Evolutionary conservation across 2,113 vertebrate species (phyloP), one percentile per base, ranked within the genome.

Genomic region (Oncorhynchus mykiss): DNA sequence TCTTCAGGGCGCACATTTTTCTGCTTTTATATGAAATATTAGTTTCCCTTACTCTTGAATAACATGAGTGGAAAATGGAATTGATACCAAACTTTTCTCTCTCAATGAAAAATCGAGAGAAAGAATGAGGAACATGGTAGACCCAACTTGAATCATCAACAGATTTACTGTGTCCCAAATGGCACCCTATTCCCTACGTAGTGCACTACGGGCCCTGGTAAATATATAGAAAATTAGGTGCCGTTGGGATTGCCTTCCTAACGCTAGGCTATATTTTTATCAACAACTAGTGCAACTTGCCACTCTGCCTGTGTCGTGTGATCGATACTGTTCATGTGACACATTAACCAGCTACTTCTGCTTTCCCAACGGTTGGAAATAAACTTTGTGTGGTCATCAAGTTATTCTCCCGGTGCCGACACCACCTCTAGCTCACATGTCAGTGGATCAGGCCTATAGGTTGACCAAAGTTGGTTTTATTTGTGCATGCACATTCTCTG

Each of bases 321-420:
- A 86, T 75, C 24, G 45, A 1, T 48, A 66, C 59, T 70, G 64
- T 73, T 77, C 88, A 84, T 84, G 82, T 87, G 88, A 90, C 74
- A 71, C 78, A 54, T 81, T 76, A 87, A 86, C 84, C 66, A 31
- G 27, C 65, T 51, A 16, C 29, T 22, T 31, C 27, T 67, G 29
- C 66, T 18, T 67, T 25, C 16, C 5, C 14, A 6, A 13, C 8
- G 14, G 8, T 34, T 18, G 31, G 18, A 31, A 34, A 18, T 67
- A 25, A 39, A 27, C 4, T 29, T 1, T 67, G 27, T 24, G n/a
- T 24, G n/a, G 29, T 67, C 29, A n/a, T 67, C 51, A 54, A 18
- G 51, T 54, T 54, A 18, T 54, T 54, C 51, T 16, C 51, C 57
- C 7, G 7, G 18, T n/a, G 57, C 14, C 22, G 20, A 60, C 14